Conservation (phyloP, 2,113 vertebrate genomes). For the Scytalopus superciliaris region DNA sequence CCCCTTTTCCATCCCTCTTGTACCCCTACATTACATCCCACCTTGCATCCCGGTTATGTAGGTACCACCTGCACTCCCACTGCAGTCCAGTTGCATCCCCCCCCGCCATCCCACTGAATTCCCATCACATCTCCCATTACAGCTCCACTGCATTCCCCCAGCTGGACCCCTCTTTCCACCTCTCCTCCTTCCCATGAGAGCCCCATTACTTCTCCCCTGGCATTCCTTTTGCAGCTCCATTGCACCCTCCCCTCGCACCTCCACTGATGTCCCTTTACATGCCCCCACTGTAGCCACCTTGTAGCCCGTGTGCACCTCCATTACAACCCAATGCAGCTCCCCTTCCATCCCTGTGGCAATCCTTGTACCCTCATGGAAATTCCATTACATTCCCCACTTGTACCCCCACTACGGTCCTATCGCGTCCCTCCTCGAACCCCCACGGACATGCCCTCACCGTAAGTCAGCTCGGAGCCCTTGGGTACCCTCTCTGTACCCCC, state of each 20-base stretch:
- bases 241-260: neutral
- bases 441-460: accelerated
- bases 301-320: neutral
- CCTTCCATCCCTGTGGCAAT: neutral
- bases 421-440: no score
- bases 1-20: neutral
- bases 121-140: neutral
- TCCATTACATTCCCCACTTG: neutral
- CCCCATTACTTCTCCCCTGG: neutral
- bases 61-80: accelerated
- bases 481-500: accelerated
- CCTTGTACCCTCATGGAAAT: neutral
- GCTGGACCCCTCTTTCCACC: neutral
- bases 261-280: neutral
- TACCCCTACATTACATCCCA: no score
- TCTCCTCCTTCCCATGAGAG: no score
- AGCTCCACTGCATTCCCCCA: neutral
- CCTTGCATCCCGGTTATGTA: neutral
- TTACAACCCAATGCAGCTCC: neutral
- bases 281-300: neutral
- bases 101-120: neutral
- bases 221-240: neutral
- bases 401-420: neutral
- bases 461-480: neutral
- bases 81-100: neutral